Conservation (phyloP, 2,888 invertebrate species). For the Acanthoscelides obtectus region DNA sequence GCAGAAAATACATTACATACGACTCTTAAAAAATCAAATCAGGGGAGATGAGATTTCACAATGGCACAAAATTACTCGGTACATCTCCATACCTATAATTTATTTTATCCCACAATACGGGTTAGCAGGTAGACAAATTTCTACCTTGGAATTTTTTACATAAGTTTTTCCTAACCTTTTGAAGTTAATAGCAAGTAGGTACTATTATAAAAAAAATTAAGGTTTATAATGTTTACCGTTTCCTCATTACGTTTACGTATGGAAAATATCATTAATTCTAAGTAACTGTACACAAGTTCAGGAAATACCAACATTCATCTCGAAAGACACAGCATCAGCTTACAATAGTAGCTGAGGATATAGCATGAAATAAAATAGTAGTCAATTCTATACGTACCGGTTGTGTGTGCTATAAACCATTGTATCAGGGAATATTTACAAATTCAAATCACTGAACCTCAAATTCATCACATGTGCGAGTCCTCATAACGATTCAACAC, state of each 20-base stretch:
- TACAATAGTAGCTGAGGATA: slow-evolving; percentile 12
- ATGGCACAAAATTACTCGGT: not conserved
- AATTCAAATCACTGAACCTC: slow-evolving; percentile 27
- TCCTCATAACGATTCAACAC: slow-evolving; percentile 25
- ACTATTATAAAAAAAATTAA: too few species aligned
- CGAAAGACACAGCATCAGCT: slow-evolving; percentile 11
- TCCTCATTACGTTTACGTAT: not conserved
- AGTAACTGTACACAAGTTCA: not conserved
- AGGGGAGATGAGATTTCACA: not conserved
- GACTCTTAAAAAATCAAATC: too few species aligned
- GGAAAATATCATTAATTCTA: not conserved
- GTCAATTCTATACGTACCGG: slow-evolving; percentile 27
- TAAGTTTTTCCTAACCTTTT: not conserved
- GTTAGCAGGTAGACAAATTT: not conserved
- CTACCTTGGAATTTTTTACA: not conserved
- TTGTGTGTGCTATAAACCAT: slow-evolving; percentile 33
- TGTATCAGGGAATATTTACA: slow-evolving; percentile 26
- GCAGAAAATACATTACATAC: too few species aligned
- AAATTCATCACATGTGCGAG: slow-evolving; percentile 36
- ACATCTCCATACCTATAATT: not conserved
- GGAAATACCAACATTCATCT: not conserved
- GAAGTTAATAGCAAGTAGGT: not conserved
- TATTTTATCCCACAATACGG: not conserved
- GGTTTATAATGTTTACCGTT: not conserved
- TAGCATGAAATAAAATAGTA: slow-evolving; percentile 10